Evolutionary conservation across 2,113 vertebrate genomes (phyloP).

Genomic region (Sprattus sprattus): DNA sequence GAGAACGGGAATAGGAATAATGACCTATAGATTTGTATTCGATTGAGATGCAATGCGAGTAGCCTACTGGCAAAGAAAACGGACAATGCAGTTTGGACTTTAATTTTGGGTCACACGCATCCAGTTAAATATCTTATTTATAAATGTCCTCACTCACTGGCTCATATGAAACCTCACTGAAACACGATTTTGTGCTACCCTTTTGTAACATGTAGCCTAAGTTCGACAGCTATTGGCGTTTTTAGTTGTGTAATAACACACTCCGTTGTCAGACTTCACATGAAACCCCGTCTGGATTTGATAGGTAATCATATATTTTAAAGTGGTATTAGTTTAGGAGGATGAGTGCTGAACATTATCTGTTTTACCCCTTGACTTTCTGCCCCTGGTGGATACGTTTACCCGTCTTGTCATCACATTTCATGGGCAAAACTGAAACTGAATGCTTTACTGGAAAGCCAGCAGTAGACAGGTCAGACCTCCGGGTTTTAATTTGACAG

Average conservation of each 20-base stretch:
- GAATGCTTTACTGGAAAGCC: conserved; percentile 3
- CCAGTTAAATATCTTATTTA: not conserved
- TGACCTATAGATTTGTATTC: not conserved
- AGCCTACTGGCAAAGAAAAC: too few relatives aligned
- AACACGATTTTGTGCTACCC: not conserved
- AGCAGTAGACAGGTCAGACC: not conserved
- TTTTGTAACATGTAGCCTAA: not conserved
- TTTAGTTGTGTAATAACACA: not conserved
- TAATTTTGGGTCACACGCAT: not conserved
- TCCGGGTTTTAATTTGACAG: not conserved
- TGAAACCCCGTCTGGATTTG: conserved; percentile 13
- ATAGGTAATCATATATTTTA: not conserved
- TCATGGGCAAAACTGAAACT: conserved; percentile 38
- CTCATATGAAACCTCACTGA: not conserved
- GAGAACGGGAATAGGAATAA: not conserved
- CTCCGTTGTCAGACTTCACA: not conserved
- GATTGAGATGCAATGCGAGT: not conserved
- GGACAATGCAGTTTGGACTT: too few relatives aligned
- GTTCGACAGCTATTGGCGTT: not conserved
- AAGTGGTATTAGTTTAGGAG: conserved; percentile 31
- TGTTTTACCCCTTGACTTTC: conserved; percentile 40
- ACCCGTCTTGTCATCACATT: conserved; percentile 39
- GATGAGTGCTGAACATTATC: conserved; percentile 39
- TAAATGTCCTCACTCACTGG: not conserved
- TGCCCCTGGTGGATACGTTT: conserved; percentile 47